Base-by-base conservation (phyloP, 35 echinoderm and acorn worm species). In the Lytechinus variegatus region DNA sequence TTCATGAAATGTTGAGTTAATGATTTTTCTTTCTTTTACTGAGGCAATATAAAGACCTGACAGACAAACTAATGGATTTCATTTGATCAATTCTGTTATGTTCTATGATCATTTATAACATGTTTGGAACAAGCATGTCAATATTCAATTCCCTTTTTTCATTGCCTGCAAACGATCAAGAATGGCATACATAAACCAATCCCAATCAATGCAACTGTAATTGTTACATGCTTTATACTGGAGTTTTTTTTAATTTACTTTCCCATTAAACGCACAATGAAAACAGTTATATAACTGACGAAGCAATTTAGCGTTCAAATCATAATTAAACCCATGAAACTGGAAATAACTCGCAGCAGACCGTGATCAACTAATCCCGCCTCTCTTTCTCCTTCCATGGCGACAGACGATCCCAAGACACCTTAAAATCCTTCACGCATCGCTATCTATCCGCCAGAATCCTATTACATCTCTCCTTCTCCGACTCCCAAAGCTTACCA, bases 401-500 rank as follows among this genome's bases (percentile, higher is more conserved):
- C 66, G 66, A 79, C 66, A 79, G 66, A 79, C 66, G 66, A 5
- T 79, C 66, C 66, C 66, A 79, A 79, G 66, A 79, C 21, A 79
- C 66, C 66, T 24, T 4, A n/a, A 79, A 79, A 79, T 79, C 66
- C 66, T 79, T 79, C 66, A 79, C 66, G 66, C 66, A 79, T 79
- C 66, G 14, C 66, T 79, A 79, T 79, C 66, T 79, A 16, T 24
- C 12, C 21, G 66, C 66, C 66, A 16, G 66, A 79, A 79, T 79
- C 66, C 66, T 79, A 79, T 79, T 79, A 79, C 66, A 8, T 79
- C n/a, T n/a, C 66, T 79, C 66, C 66, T 79, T 79, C 66, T 79
- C 66, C n/a, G 7, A 24, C 66, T 58, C 66, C 3, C 66, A 24
- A 79, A 79, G 66, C 66, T 5, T 79, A 79, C 66, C 66, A 79